Evolutionary conservation across 2,888 invertebrate genomes (phyloP).

Genomic region (Papilio demoleus): DNA sequence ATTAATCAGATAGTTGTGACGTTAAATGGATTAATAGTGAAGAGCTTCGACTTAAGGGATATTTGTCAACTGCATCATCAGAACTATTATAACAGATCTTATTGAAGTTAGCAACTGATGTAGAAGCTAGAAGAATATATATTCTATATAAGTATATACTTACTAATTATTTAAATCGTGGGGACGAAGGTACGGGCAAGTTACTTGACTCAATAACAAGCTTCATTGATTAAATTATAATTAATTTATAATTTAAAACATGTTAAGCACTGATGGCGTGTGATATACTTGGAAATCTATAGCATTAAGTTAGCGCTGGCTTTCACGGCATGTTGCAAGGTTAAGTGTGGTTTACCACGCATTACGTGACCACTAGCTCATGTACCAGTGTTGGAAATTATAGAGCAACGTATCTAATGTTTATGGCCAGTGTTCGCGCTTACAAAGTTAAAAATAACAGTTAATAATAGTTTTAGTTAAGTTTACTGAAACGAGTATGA

Average conservation of each 20-base stretch:
- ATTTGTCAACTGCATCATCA: too few species aligned
- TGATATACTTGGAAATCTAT: slow-evolving; percentile 9
- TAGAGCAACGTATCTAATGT: slow-evolving; percentile 33
- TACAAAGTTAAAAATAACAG: slow-evolving; percentile 19
- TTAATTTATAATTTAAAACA: slow-evolving; percentile 2
- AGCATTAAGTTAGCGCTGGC: slow-evolving; percentile 8
- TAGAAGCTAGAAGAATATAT: too few species aligned
- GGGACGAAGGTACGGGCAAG: too few species aligned
- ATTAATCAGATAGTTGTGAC: too few species aligned
- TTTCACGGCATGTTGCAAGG: slow-evolving; percentile 33
- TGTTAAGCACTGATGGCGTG: slow-evolving; percentile 18
- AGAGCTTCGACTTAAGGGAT: too few species aligned
- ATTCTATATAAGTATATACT: too few species aligned
- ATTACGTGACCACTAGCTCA: slow-evolving; percentile 25
- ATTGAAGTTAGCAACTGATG: too few species aligned
- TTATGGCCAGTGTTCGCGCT: slow-evolving; percentile 23
- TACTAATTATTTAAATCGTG: too few species aligned
- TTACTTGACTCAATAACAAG: too few species aligned
- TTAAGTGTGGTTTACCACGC: slow-evolving; percentile 38
- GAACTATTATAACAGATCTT: too few species aligned
- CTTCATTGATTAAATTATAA: not conserved
- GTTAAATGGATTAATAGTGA: too few species aligned
- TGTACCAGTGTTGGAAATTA: slow-evolving; percentile 36
- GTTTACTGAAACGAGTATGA: not conserved
- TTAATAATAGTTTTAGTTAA: slow-evolving; percentile 19